Base-by-base conservation (phyloP, 2,888 invertebrate species). In the Acanthosoma haemorrhoidale region DNA sequence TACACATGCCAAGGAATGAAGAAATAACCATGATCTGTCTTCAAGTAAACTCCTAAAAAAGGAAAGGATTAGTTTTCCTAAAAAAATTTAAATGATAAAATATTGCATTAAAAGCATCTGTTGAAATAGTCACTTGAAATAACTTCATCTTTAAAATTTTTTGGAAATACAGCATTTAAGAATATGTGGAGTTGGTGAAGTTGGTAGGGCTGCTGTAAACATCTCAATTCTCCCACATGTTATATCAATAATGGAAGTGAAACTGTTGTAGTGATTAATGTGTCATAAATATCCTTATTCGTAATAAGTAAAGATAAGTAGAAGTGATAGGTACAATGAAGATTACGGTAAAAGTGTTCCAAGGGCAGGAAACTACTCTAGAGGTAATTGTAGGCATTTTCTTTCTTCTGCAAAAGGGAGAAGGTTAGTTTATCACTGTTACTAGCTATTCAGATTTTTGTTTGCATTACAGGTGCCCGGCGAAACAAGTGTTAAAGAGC, bases 401-500 rank as follows among this genome's bases (percentile, higher is more conserved):
- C 34, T 59, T 16, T 59, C n/a, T 64, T 29, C 29, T 51, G 5
- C 15, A n/a, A n/a, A n/a, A n/a, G n/a, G 36, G 18, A 29, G 29
- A 34, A 32, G 32, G 67, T 43, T 43, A 67, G 18, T 25, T 31
- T 67, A 16, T 29, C 5, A 41, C 13, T 51, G 13, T 31, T 51
- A 31, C 21, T 57, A 21, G 29, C 31, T 18, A 21, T 67, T 16
- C 51, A 4, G 31, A 51, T 18, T 36, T 68, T 34, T 31, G 31
- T 32, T 60, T 71, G 61, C 38, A 43, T 72, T 74, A 9, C 70
- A 81, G 81, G 79, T 81, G 73, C 75, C 77, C 69, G 79, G 79
- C 41, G 76, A 78, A 9, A 80, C 80, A 29, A 85, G 84, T 18
- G 86, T 92, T 75, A 80, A 83, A 18, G 87, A 89, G 76, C 81